phyloP scores from a whole-genome alignment of 2,888 invertebrate species.

The Endomychus coccineus region DNA sequence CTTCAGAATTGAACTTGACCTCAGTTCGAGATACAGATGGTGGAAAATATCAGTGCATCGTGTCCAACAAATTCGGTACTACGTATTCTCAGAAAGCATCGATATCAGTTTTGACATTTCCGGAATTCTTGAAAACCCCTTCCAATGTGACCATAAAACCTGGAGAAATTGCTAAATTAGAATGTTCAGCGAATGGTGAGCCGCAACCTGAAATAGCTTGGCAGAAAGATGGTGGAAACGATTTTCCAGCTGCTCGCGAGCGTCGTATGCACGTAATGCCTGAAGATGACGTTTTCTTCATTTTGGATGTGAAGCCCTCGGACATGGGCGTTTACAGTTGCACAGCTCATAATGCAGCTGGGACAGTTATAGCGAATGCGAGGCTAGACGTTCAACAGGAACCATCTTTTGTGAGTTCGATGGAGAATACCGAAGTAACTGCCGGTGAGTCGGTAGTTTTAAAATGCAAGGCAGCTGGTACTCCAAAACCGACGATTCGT shows the following conservation, averaged over 20 bases:
- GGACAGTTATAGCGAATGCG: constrained; percentile 78
- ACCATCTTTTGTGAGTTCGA: constrained; percentile 77
- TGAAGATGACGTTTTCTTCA: constrained; percentile 85
- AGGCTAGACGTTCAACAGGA: constrained; percentile 78
- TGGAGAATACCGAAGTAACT: constrained; percentile 76
- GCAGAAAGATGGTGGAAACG: constrained; percentile 88
- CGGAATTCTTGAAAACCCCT: constrained; percentile 78
- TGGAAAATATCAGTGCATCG: constrained; percentile 89
- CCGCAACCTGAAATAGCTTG: constrained; percentile 84
- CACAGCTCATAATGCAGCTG: constrained; percentile 85
- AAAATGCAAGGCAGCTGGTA: constrained; percentile 80
- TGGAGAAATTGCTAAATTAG: constrained; percentile 78
- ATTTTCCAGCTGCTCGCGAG: constrained; percentile 91
- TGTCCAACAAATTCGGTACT: constrained; percentile 81
- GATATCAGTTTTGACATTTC: constrained; percentile 79
- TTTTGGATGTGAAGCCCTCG: constrained; percentile 78
- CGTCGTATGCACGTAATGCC: constrained; percentile 89
- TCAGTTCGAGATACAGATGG: constrained; percentile 74
- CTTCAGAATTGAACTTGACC: constrained; percentile 64
- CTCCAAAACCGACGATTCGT: constrained; percentile 69
- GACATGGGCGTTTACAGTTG: constrained; percentile 93
- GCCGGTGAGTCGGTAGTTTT: constrained; percentile 80
- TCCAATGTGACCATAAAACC: constrained; percentile 76
- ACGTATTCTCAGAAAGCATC: constrained; percentile 82
- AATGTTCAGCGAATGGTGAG: constrained; percentile 86